phyloP scores from a whole-genome alignment of 2,888 invertebrate species.

The Herminia tarsipennalis region DNA sequence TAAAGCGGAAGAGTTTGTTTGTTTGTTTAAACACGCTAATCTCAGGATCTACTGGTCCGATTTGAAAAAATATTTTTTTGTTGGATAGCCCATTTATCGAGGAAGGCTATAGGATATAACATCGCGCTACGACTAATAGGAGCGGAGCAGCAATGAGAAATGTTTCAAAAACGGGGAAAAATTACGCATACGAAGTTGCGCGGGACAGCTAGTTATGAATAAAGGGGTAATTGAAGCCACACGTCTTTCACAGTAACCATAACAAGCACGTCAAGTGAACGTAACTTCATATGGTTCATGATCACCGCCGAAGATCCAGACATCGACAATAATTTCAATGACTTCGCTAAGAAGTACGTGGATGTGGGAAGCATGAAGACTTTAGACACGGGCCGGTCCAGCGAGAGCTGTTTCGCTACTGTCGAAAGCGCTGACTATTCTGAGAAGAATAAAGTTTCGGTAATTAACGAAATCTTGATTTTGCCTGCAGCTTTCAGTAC shows the following conservation, averaged over 20 bases:
- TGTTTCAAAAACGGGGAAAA: too few relatives aligned
- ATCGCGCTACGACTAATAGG: too few relatives aligned
- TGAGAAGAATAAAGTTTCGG: slow-evolving; percentile 66
- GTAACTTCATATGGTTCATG: slow-evolving; percentile 76
- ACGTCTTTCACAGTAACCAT: slow-evolving; percentile 57
- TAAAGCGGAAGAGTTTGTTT: too few relatives aligned
- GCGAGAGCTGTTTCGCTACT: slow-evolving; percentile 69
- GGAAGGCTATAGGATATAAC: too few relatives aligned
- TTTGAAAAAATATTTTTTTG: too few relatives aligned
- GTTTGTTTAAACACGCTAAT: too few relatives aligned
- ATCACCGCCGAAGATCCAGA: slow-evolving; percentile 76
- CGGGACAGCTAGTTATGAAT: too few relatives aligned
- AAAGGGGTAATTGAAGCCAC: too few relatives aligned
- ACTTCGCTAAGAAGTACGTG: slow-evolving; percentile 45
- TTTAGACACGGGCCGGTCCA: slow-evolving; percentile 64
- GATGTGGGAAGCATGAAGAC: slow-evolving; percentile 75
- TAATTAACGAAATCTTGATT: slow-evolving; percentile 24
- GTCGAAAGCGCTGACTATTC: slow-evolving; percentile 74
- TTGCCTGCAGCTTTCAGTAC: not conserved
- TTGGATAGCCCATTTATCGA: too few relatives aligned
- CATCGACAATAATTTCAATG: slow-evolving; percentile 57
- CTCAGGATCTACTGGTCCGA: too few relatives aligned
- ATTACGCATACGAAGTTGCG: too few relatives aligned
- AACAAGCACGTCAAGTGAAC: slow-evolving; percentile 43
- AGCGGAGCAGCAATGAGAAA: too few relatives aligned